phyloP scores from a whole-genome alignment of 2,113 vertebrate genomes.

The Sorex fumeus region DNA sequence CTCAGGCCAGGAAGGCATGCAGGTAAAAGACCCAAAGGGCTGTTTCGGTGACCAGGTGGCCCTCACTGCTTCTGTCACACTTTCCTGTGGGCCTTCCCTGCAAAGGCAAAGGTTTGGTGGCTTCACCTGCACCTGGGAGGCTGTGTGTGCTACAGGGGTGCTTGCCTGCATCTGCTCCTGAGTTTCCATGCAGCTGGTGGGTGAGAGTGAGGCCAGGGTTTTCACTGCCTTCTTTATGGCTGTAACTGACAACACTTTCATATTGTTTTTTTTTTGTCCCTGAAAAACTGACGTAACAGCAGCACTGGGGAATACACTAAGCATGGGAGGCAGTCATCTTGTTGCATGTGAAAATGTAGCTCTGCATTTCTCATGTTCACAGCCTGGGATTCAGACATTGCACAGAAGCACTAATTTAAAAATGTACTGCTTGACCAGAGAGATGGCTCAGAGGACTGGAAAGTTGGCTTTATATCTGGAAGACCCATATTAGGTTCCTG shows the following conservation, averaged over 20 bases:
- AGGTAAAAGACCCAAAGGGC: constrained; percentile 89
- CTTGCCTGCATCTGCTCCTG: background rate
- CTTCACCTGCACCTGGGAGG: background rate
- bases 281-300: background rate
- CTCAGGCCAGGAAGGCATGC: constrained; percentile 99
- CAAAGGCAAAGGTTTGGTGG: background rate
- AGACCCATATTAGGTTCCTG: no score
- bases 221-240: background rate
- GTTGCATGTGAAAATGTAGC: background rate
- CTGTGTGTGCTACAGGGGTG: accelerated
- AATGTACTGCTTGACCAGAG: background rate
- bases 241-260: background rate
- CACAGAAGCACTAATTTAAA: background rate
- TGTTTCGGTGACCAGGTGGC: background rate
- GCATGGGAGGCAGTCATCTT: background rate
- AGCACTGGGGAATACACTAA: background rate
- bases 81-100: background rate
- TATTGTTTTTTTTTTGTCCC: background rate
- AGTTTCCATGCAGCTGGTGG: background rate
- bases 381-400: background rate
- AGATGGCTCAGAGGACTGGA: no score
- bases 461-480: no score
- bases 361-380: background rate
- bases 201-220: background rate
- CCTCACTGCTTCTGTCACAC: accelerated